Percentiles rank a stretch among this genome's conserved stretches.
These are phyloP conservation scores for Epinotia nisella DNA, from an alignment of 2,888 invertebrate species.

Conservation along the genomic window DNA sequence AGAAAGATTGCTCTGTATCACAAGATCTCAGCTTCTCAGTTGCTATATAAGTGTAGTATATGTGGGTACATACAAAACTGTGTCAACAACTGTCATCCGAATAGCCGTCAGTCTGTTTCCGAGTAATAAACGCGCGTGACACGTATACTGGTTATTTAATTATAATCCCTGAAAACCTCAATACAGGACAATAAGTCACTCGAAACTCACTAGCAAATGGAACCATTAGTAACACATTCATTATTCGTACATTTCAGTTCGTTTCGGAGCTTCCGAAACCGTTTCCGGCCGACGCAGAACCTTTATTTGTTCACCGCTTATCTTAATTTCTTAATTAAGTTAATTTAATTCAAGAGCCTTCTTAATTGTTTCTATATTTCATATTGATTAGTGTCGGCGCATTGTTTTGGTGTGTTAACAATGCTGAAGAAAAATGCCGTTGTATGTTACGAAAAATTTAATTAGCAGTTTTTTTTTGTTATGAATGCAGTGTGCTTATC, in stretches of 20 bases:
- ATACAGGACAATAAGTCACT: not conserved
- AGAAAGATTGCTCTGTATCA: too few relatives aligned
- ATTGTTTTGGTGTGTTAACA: constrained; percentile 36
- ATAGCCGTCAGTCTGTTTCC: too few relatives aligned
- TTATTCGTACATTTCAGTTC: constrained; percentile 72
- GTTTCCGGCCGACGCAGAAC: constrained; percentile 78
- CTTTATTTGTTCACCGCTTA: constrained; percentile 72
- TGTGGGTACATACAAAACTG: too few relatives aligned
- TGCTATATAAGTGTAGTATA: too few relatives aligned
- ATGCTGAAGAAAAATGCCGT: constrained; percentile 7
- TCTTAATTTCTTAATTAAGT: constrained; percentile 82
- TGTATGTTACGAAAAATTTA: not conserved
- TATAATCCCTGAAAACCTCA: too few relatives aligned
- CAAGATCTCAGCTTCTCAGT: too few relatives aligned
- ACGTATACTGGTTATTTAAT: too few relatives aligned
- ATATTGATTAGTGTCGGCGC: constrained; percentile 39
- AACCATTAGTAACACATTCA: constrained; percentile 53
- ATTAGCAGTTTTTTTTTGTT: constrained; percentile 1
- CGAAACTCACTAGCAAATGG: not conserved
- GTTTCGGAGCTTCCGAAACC: constrained; percentile 74
- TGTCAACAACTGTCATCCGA: too few relatives aligned
- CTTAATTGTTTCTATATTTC: constrained; percentile 50
- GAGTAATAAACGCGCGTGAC: too few relatives aligned
- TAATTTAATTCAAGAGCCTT: constrained; percentile 45
- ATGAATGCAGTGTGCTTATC: not conserved